Evolutionary conservation across 2,888 invertebrate species (phyloP).

Genomic region (Temnothorax ravouxi): DNA sequence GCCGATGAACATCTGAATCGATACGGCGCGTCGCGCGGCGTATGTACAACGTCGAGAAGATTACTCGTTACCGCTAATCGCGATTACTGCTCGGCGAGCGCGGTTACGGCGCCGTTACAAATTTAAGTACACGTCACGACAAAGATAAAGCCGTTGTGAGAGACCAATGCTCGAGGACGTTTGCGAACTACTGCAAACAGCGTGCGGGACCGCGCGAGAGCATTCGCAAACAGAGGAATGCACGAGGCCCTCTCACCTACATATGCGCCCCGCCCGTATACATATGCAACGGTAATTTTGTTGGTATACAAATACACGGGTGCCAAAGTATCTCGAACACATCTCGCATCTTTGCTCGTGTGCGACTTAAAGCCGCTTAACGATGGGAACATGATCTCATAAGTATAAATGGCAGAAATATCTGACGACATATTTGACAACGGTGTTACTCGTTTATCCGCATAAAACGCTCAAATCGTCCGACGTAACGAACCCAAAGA

Average conservation of each 20-base stretch:
- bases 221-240: conserved; percentile 56
- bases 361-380: conserved; percentile 45
- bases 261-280: not conserved
- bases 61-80: conserved; percentile 30
- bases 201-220: conserved; percentile 40
- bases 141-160: conserved; percentile 61
- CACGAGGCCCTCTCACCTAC: not conserved
- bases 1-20: not conserved
- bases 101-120: conserved; percentile 38
- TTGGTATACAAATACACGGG: conserved; percentile 4
- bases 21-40: not conserved
- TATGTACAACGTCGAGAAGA: not conserved
- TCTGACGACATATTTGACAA: conserved; percentile 1
- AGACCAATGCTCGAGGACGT: conserved; percentile 55
- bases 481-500: not conserved
- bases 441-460: conserved; percentile 27
- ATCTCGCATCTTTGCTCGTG: conserved; percentile 19
- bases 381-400: not conserved
- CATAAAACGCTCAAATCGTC: not conserved
- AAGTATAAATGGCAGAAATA: conserved; percentile 33
- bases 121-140: conserved; percentile 60
- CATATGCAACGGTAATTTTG: conserved; percentile 28
- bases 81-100: conserved; percentile 13
- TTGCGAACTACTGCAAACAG: conserved; percentile 58
- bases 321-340: conserved; percentile 14